These are phyloP conservation scores for Chymomyza caudatula DNA, from an alignment of 2,888 invertebrate species.

Conservation along the genomic window DNA sequence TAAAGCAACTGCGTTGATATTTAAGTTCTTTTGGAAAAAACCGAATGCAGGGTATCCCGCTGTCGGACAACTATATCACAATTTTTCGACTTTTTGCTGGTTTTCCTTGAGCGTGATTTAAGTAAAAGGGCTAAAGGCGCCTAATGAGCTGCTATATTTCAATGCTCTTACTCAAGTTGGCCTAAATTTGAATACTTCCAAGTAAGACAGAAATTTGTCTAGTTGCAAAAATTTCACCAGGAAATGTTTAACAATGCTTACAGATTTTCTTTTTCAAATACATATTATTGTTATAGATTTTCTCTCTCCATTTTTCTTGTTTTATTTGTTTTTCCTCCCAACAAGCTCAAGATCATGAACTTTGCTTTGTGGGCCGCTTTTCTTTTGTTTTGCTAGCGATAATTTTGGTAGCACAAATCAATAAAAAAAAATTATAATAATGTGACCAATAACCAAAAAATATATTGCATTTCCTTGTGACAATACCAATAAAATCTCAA, in stretches of 20 bases:
- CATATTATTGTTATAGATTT: neutral
- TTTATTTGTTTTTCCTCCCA: constrained; percentile 10
- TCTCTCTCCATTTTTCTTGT: neutral
- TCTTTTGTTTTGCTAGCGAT: constrained; percentile 12
- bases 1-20: no score
- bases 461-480: constrained; percentile 44
- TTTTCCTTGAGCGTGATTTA: constrained; percentile 50
- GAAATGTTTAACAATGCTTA: constrained; percentile 32
- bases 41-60: no score
- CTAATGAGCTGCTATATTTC: constrained; percentile 67
- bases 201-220: constrained; percentile 49
- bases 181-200: constrained; percentile 56
- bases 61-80: no score
- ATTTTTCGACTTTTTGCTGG: no score
- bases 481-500: constrained; percentile 10
- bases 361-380: constrained; percentile 21
- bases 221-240: constrained; percentile 54
- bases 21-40: no score
- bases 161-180: constrained; percentile 40
- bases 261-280: constrained; percentile 32
- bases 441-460: constrained; percentile 41
- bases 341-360: constrained; percentile 63
- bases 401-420: constrained; percentile 70
- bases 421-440: constrained; percentile 51
- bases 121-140: constrained; percentile 57